Conservation (phyloP, 2,888 invertebrate genomes). For the Andrena trimmerana region DNA sequence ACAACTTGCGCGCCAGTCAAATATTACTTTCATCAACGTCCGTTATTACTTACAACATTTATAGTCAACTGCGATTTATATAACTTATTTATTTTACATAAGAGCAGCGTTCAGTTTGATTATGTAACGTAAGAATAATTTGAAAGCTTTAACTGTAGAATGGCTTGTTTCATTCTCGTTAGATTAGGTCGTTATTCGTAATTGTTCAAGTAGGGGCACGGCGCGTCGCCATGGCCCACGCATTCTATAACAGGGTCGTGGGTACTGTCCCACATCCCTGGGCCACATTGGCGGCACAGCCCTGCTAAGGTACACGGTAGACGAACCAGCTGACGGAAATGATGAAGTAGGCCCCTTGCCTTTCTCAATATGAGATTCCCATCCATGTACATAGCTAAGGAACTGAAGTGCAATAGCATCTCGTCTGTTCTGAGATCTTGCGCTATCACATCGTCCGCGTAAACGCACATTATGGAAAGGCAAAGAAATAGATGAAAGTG, state of each 20-base stretch:
- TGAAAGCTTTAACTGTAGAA: constrained; percentile 43
- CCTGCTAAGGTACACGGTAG: constrained; percentile 96
- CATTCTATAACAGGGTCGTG: constrained; percentile 96
- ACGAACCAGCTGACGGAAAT: constrained; percentile 94
- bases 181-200: constrained; percentile 71
- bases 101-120: constrained; percentile 45
- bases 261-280: constrained; percentile 97
- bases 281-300: constrained; percentile 95
- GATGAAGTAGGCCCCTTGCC: constrained; percentile 95
- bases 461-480: constrained; percentile 96
- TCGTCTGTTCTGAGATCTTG: constrained; percentile 97
- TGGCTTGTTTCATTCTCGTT: constrained; percentile 27
- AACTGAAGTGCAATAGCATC: constrained; percentile 97
- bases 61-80: constrained; percentile 40
- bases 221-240: constrained; percentile 89
- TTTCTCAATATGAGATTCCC: constrained; percentile 95
- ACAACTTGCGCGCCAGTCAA: constrained; percentile 35
- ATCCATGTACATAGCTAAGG: constrained; percentile 99
- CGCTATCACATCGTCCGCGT: constrained; percentile 96
- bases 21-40: constrained; percentile 63
- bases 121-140: constrained; percentile 42
- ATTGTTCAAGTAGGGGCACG: constrained; percentile 84
- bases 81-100: constrained; percentile 46
- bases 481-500: constrained; percentile 98
- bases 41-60: constrained; percentile 39